Evolutionary conservation across 2,113 vertebrate genomes (phyloP), one percentile per base, ranked within the genome.

Genomic region (Prunella fulvescens): DNA sequence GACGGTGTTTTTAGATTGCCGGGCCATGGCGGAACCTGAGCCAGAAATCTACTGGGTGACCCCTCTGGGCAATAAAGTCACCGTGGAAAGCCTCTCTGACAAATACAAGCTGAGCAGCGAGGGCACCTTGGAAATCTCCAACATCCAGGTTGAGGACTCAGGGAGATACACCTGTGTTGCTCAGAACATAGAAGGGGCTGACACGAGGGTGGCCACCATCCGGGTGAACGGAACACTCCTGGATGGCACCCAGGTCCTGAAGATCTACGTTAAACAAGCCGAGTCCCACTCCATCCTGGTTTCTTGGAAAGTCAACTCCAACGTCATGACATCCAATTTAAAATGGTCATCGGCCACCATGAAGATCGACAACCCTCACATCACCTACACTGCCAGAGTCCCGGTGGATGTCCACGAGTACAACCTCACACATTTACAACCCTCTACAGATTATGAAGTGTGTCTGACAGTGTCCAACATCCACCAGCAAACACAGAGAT

Each of bases 31-130:
- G 7, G 99, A 99, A 95, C 99, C 99, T 0, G 99, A 99, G 94
- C 99, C 99, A 10, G 99, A 99, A 80, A 99, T 99, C 86, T 99
- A 99, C 92, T 99, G 99, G 99, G 99, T 99, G 71, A 99, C 99
- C 17, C 99, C 99, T 6, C 98, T 99, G 28, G 99, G 99, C 56
- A 98, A 98, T 96, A 99, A 99, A 94, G 97, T 99, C 29, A 99
- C 98, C 7, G 98, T 97, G 3, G 99, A 99, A 87, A 98, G 98
- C 3, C 90, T 98, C 20, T 99, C 99, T 37, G 99, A 99, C 57
- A 99, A 99, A 81, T 99, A 99, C 96, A 98, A 95, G 91, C 98
- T 99, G 74, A 99, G 97, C 58, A 98, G 76, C 1, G 99, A 99
- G 90, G 99, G 99, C 3, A 99, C 99, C 14, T 86, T 99, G 88